Evolutionary conservation across 2,113 vertebrate genomes (phyloP).

Genomic region (Melanocharis versteri): DNA sequence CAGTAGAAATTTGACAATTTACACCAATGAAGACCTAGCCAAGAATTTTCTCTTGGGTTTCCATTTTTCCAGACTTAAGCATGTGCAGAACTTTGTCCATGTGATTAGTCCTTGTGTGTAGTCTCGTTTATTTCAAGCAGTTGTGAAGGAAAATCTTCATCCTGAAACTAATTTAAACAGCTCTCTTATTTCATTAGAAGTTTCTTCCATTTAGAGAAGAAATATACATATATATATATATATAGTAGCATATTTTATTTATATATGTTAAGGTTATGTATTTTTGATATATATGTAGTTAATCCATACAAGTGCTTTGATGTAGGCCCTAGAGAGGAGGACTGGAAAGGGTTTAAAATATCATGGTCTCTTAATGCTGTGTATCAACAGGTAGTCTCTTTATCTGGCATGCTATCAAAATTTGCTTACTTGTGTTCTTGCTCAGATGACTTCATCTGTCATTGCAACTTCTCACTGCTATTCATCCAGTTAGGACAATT

Average conservation of each 20-base stretch:
- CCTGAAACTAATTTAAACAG: not conserved
- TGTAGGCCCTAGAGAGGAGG: not conserved
- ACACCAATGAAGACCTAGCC: conserved; percentile 19
- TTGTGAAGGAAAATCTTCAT: not conserved
- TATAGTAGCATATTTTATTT: not conserved
- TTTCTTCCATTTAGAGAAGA: not conserved
- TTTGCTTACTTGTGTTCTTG: not conserved
- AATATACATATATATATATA: not conserved
- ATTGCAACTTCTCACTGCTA: conserved; percentile 4
- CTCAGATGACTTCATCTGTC: conserved; percentile 11
- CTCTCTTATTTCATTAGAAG: not conserved
- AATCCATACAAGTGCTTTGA: not conserved
- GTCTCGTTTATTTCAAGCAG: not conserved
- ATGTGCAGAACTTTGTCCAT: not conserved
- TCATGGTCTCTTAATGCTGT: not conserved
- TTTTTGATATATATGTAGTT: not conserved
- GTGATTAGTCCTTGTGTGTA: not conserved
- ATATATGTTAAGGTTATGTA: not conserved
- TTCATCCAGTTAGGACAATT: conserved; percentile 24
- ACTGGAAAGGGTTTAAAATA: not conserved
- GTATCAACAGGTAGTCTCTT: not conserved
- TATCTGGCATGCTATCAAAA: not conserved
- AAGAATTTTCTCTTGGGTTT: conserved; percentile 37
- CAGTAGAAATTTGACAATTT: conserved; percentile 37
- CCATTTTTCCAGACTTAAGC: not conserved